A percentile compares a stretch with the other conserved stretches of the same genome.
Evolutionary conservation across 1,140 invertebrate species (phyloP).

Genomic region (Bombus cullumanus): DNA sequence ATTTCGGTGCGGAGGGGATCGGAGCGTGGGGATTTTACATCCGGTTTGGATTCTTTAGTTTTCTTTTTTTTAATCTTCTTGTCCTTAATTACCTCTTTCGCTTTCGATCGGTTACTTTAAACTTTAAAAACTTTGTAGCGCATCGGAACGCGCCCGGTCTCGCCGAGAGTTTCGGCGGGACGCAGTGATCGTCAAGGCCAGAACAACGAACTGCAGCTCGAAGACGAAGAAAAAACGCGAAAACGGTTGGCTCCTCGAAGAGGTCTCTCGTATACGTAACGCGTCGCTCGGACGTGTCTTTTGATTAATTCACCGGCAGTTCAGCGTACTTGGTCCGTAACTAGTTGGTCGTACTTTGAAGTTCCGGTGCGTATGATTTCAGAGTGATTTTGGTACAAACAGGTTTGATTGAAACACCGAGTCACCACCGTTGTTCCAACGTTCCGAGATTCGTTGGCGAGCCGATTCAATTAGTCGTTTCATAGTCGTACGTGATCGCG

Average conservation of each 20-base stretch:
- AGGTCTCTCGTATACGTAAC: slow-evolving; percentile 44
- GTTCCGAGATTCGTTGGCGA: slow-evolving; percentile 18
- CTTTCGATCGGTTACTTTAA: slow-evolving; percentile 57
- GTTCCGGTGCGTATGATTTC: slow-evolving; percentile 52
- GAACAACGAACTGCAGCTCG: not conserved
- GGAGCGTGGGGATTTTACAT: slow-evolving; percentile 44
- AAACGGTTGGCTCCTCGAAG: slow-evolving; percentile 5
- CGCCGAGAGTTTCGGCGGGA: not conserved
- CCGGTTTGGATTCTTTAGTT: slow-evolving; percentile 44
- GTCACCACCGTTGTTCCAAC: slow-evolving; percentile 32
- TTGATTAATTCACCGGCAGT: slow-evolving; percentile 65
- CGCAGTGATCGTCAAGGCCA: not conserved
- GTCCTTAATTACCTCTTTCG: slow-evolving; percentile 54
- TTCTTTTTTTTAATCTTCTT: not conserved
- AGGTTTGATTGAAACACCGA: slow-evolving; percentile 61
- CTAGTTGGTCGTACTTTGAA: slow-evolving; percentile 70
- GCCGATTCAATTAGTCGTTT: slow-evolving; percentile 22
- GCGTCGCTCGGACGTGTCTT: slow-evolving; percentile 39
- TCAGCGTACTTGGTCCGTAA: slow-evolving; percentile 70
- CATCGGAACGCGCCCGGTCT: slow-evolving; percentile 31
- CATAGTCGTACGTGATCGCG: not conserved
- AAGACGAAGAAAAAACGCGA: not conserved
- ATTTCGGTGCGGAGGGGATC: slow-evolving; percentile 58
- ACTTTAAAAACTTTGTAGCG: slow-evolving; percentile 56
- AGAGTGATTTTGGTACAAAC: slow-evolving; percentile 59